These are phyloP conservation scores for Dasypus novemcinctus DNA, from an alignment of 2,113 vertebrate genomes.

Conservation along the genomic window DNA sequence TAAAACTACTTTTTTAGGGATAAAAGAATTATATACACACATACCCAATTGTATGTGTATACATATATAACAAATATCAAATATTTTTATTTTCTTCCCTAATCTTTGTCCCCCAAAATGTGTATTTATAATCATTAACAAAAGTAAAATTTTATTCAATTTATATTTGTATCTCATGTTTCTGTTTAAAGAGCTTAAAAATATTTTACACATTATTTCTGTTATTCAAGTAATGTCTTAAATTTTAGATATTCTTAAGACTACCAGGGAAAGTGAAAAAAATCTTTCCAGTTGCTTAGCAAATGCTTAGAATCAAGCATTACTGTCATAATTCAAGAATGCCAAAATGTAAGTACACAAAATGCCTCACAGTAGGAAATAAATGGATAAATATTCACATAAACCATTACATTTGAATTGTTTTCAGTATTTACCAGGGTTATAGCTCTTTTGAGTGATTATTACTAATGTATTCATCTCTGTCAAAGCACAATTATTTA, in stretches of 20 bases:
- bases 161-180: not conserved
- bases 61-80: not conserved
- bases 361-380: not conserved
- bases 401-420: not conserved
- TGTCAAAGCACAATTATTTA: constrained; percentile 37
- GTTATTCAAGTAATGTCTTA: not conserved
- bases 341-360: constrained; percentile 3
- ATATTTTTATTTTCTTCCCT: not conserved
- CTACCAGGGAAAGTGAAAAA: not conserved
- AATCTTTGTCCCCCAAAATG: not conserved
- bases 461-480: not conserved
- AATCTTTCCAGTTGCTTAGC: not conserved
- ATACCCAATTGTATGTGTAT: not conserved
- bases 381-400: not conserved
- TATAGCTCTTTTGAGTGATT: constrained; percentile 15
- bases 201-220: not conserved
- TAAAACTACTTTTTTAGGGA: not conserved
- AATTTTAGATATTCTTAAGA: not conserved
- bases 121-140: not conserved
- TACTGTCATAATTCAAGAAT: constrained; percentile 20
- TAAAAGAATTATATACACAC: not conserved
- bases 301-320: not conserved
- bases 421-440: not conserved
- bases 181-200: not conserved
- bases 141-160: not conserved